These are phyloP conservation scores for Ericerus pela DNA, from an alignment of 1,140 invertebrate species.

Conservation along the genomic window DNA sequence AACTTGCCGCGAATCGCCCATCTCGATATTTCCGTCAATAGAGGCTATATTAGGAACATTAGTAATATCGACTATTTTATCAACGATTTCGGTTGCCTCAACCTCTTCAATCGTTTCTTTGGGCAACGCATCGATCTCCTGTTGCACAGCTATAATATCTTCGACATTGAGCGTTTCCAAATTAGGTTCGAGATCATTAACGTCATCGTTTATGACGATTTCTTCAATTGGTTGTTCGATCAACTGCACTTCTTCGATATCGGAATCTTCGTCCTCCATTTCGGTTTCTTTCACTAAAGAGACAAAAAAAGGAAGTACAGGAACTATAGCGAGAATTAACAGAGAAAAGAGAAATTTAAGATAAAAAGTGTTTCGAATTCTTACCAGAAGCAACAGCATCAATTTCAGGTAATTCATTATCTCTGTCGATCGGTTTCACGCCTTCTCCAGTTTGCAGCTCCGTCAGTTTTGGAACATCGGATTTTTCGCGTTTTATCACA, in stretches of 20 bases:
- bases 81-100: constrained; percentile 25
- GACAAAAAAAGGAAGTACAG: too few relatives aligned
- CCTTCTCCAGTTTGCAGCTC: too few relatives aligned
- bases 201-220: constrained; percentile 31
- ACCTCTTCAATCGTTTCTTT: not conserved
- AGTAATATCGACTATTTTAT: constrained; percentile 24
- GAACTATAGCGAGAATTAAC: too few relatives aligned
- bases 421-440: too few relatives aligned
- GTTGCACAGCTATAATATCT: constrained; percentile 2
- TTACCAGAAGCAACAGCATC: too few relatives aligned
- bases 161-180: constrained; percentile 26
- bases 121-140: constrained; percentile 9
- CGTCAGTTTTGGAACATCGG: too few relatives aligned
- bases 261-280: constrained; percentile 3
- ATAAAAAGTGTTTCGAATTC: too few relatives aligned
- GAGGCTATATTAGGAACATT: not conserved
- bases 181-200: constrained; percentile 19
- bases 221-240: constrained; percentile 26
- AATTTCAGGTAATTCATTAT: too few relatives aligned
- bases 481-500: too few relatives aligned
- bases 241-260: not conserved
- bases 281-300: constrained; percentile 17
- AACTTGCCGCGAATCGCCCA: constrained; percentile 21
- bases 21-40: constrained; percentile 28
- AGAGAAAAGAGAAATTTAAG: too few relatives aligned